Evolutionary conservation across 2,113 vertebrate genomes (phyloP).

Genomic region (Clarias magur): DNA sequence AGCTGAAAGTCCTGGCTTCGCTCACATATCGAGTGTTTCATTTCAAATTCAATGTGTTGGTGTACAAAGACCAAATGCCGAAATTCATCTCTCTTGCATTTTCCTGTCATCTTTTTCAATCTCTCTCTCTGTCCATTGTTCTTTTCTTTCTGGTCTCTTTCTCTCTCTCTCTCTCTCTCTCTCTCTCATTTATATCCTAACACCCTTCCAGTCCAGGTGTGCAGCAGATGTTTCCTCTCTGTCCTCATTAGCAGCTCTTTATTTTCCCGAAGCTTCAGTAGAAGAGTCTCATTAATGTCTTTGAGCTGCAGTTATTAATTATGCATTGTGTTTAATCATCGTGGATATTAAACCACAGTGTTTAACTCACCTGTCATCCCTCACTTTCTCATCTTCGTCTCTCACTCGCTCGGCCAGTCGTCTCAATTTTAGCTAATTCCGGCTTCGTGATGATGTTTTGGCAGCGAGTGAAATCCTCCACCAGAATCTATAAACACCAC

Average conservation of each 20-base stretch:
- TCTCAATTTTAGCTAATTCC: background rate
- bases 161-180: background rate
- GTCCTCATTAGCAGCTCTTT: constrained; percentile 6
- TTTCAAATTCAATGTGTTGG: too few species aligned
- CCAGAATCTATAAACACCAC: background rate
- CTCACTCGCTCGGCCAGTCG: background rate
- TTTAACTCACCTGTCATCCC: background rate
- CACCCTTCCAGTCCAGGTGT: background rate
- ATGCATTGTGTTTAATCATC: background rate
- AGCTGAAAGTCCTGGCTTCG: too few species aligned
- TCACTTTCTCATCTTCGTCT: background rate
- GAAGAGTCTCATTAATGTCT: constrained; percentile 3
- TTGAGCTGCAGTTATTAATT: background rate
- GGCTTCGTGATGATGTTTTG: background rate
- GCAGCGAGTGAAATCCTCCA: background rate
- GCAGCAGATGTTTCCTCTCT: background rate
- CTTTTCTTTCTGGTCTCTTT: background rate
- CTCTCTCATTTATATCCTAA: background rate
- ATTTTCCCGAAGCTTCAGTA: background rate
- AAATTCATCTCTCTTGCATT: too few species aligned
- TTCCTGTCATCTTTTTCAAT: background rate
- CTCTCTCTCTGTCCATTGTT: background rate
- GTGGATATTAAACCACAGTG: background rate
- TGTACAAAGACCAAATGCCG: too few species aligned
- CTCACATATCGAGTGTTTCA: too few species aligned